These are phyloP conservation scores for Epinephelus awoara DNA, from an alignment of 2,797 vertebrate species.

Conservation along the genomic window DNA sequence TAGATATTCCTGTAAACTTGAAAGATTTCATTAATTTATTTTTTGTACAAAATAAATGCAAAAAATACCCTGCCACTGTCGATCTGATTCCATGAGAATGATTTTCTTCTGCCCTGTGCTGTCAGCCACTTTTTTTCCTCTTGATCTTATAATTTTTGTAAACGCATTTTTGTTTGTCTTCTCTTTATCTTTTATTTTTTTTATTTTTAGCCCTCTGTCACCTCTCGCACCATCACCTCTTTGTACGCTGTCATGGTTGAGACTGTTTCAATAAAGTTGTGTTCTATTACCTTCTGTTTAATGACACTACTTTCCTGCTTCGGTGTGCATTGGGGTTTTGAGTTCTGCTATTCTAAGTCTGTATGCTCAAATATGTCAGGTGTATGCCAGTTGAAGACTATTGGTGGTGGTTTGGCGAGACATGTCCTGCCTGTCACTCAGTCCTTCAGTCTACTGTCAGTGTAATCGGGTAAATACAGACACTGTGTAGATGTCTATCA, in stretches of 20 bases:
- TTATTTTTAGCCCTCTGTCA: conserved; percentile 58
- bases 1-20: conserved; percentile 93
- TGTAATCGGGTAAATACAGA: not conserved
- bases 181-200: conserved; percentile 46
- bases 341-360: not conserved
- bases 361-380: not conserved
- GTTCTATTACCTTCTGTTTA: conserved; percentile 84
- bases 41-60: conserved; percentile 92
- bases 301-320: conserved; percentile 53
- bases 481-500: not conserved
- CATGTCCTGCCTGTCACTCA: not conserved
- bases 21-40: conserved; percentile 93
- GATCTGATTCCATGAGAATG: conserved; percentile 78
- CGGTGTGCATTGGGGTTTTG: not conserved
- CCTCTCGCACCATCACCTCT: conserved; percentile 75
- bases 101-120: conserved; percentile 72
- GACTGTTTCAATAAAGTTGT: conserved; percentile 92
- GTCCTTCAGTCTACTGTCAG: not conserved
- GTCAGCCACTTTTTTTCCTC: conserved; percentile 57
- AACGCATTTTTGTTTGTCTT: conserved; percentile 51
- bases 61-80: conserved; percentile 87
- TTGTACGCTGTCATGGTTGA: conserved; percentile 88
- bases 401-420: not conserved
- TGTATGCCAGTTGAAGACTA: not conserved
- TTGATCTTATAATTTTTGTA: conserved; percentile 66